A percentile compares a stretch with the other conserved stretches of the same genome.
These are phyloP conservation scores for Tenrec ecaudatus DNA, from an alignment of 2,113 vertebrate genomes.

Conservation along the genomic window DNA sequence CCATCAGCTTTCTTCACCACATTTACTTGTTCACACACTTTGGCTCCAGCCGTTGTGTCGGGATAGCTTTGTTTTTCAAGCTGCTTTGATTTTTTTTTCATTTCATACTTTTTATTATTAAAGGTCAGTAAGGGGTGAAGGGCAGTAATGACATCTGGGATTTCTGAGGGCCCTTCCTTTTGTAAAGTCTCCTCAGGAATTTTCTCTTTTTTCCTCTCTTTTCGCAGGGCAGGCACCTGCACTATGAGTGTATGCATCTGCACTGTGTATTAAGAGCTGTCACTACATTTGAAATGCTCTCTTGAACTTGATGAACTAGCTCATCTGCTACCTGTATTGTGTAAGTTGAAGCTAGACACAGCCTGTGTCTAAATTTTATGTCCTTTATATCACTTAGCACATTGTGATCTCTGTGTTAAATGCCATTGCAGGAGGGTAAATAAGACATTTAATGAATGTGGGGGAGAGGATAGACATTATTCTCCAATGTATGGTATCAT, in stretches of 20 bases:
- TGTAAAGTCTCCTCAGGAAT: neutral
- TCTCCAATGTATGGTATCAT: neutral
- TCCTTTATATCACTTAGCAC: neutral
- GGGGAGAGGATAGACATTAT: rapidly evolving
- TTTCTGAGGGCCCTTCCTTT: neutral
- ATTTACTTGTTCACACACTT: too few relatives aligned
- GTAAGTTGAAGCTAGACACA: neutral
- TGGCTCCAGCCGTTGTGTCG: too few relatives aligned
- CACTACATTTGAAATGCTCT: conserved; percentile 42
- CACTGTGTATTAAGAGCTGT: neutral
- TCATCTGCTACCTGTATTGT: conserved; percentile 12
- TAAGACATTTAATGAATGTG: too few relatives aligned
- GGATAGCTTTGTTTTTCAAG: neutral
- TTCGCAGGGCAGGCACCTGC: neutral
- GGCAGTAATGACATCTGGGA: too few relatives aligned
- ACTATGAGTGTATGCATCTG: neutral
- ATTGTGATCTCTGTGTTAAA: neutral
- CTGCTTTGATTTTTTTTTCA: neutral
- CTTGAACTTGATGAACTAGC: neutral
- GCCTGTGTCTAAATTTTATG: neutral
- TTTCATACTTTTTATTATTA: neutral
- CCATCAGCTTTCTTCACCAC: too few relatives aligned
- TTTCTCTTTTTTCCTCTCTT: neutral
- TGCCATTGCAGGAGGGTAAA: neutral
- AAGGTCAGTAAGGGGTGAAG: neutral